These are phyloP conservation scores for Laothoe populi DNA, from an alignment of 2,888 invertebrate species.

Conservation along the genomic window DNA sequence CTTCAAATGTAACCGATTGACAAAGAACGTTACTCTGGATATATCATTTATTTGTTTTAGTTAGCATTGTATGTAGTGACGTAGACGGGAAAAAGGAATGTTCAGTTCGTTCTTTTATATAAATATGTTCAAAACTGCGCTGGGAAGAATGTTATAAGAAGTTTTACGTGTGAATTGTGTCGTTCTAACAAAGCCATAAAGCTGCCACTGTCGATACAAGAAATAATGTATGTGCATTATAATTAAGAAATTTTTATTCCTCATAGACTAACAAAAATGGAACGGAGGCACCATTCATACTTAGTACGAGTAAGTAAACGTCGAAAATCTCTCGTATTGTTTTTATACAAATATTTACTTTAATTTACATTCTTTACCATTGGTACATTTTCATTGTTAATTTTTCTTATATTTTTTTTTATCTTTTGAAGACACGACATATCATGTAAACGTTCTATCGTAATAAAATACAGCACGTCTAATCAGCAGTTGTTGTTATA, in stretches of 20 bases:
- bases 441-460: no score
- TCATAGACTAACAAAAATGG: slow-evolving; percentile 18
- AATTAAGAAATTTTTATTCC: slow-evolving; percentile 14
- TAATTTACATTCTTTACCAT: not conserved
- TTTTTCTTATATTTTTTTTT: not conserved
- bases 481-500: not conserved
- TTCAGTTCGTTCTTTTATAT: not conserved
- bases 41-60: not conserved
- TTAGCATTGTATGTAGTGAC: slow-evolving; percentile 2
- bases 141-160: not conserved
- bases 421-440: not conserved
- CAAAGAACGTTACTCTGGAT: not conserved
- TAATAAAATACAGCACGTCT: no score
- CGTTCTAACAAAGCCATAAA: slow-evolving; percentile 1
- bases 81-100: not conserved
- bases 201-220: not conserved
- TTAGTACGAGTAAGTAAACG: slow-evolving; percentile 25
- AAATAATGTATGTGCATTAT: slow-evolving; percentile 9
- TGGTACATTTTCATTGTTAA: not conserved
- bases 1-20: slow-evolving; percentile 4
- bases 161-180: no score
- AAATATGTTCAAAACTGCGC: not conserved
- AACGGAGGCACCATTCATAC: slow-evolving; percentile 9
- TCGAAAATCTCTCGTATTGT: not conserved
- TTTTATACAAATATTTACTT: slow-evolving; percentile 2